phyloP scores from a whole-genome alignment of 2,888 invertebrate species.

The Drosophila gaucha region DNA sequence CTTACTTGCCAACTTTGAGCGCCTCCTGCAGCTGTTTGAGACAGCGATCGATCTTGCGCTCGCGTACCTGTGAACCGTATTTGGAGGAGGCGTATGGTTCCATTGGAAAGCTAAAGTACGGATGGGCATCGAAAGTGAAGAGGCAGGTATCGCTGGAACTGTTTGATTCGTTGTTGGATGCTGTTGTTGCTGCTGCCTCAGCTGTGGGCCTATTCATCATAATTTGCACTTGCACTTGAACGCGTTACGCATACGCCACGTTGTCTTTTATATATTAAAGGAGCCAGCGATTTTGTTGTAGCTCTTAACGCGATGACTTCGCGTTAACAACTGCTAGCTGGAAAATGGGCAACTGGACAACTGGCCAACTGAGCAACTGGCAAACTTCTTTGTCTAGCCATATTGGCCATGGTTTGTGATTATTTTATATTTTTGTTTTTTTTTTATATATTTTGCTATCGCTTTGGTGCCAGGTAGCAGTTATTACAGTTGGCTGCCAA shows the following conservation, averaged over 20 bases:
- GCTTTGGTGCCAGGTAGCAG: slow-evolving; percentile 72
- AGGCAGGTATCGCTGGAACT: slow-evolving; percentile 20
- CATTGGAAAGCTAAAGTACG: slow-evolving; percentile 53
- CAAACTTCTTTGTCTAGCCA: slow-evolving; percentile 55
- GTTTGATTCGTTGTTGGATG: background rate
- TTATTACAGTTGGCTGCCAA: slow-evolving; percentile 73
- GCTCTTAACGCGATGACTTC: slow-evolving; percentile 59
- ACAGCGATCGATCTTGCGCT: slow-evolving; percentile 81
- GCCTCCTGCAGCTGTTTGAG: slow-evolving; percentile 75
- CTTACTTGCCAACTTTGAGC: slow-evolving; percentile 62
- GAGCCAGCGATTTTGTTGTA: slow-evolving; percentile 9
- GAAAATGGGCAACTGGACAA: slow-evolving; percentile 25
- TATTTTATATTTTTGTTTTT: slow-evolving; percentile 37
- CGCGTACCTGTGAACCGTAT: slow-evolving; percentile 81
- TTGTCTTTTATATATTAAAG: slow-evolving; percentile 4
- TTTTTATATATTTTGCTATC: slow-evolving; percentile 44
- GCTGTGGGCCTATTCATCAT: slow-evolving; percentile 36
- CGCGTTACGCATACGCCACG: slow-evolving; percentile 57
- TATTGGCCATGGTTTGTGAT: slow-evolving; percentile 44
- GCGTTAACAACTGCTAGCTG: slow-evolving; percentile 56
- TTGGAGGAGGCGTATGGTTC: slow-evolving; percentile 62
- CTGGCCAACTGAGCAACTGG: slow-evolving; percentile 22
- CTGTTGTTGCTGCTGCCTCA: slow-evolving; percentile 1
- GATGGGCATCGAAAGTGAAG: slow-evolving; percentile 64
- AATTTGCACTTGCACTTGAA: slow-evolving; percentile 3